phyloP scores from a whole-genome alignment of 2,888 invertebrate species.

The Drosophila subsilvestris region DNA sequence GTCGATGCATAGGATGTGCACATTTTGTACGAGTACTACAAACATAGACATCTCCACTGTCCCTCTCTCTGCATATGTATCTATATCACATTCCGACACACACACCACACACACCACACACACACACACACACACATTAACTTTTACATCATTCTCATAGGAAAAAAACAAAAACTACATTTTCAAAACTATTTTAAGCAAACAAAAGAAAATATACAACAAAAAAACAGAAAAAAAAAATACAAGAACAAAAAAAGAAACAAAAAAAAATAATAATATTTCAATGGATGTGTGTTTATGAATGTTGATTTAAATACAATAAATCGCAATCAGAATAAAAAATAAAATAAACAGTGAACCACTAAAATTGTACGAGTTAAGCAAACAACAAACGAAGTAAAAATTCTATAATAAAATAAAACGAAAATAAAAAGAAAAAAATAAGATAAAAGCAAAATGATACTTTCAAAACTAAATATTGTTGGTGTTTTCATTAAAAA shows the following conservation, averaged over 20 bases:
- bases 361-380: constrained; percentile 63
- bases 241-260: constrained; percentile 16
- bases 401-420: constrained; percentile 68
- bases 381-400: constrained; percentile 64
- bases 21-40: neutral
- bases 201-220: constrained; percentile 37
- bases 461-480: constrained; percentile 63
- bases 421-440: constrained; percentile 61
- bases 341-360: constrained; percentile 35
- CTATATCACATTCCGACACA: constrained; percentile 25
- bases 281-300: constrained; percentile 64
- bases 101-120: constrained; percentile 18
- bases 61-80: constrained; percentile 29
- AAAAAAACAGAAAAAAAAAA: constrained; percentile 29
- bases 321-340: constrained; percentile 56
- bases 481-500: constrained; percentile 10
- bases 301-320: constrained; percentile 76
- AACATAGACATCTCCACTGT: neutral
- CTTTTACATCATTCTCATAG: constrained; percentile 39
- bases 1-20: neutral
- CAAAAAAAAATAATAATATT: constrained; percentile 15
- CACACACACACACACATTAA: constrained; percentile 22
- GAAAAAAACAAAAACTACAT: constrained; percentile 17
- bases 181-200: constrained; percentile 49
- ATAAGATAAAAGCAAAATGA: constrained; percentile 65